Evolutionary conservation across 2,888 invertebrate genomes (phyloP).

Genomic region (Cantharis rustica): DNA sequence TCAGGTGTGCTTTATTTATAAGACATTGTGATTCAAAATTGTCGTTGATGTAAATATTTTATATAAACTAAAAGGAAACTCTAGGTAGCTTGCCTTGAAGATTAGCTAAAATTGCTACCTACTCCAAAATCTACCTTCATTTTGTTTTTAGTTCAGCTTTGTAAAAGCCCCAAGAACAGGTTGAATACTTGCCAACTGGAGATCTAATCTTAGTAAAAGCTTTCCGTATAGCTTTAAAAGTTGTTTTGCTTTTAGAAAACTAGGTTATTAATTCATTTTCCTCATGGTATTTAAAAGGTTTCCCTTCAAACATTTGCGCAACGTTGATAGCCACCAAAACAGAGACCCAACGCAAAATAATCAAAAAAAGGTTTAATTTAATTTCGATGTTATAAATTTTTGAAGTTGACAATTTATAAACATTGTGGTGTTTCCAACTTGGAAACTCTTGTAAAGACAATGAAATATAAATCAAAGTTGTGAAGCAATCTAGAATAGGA

Average conservation of each 20-base stretch:
- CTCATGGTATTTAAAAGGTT: not conserved
- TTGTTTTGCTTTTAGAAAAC: slow-evolving; percentile 1
- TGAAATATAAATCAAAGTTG: slow-evolving; percentile 32
- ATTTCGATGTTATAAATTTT: slow-evolving; percentile 1
- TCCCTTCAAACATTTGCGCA: not conserved
- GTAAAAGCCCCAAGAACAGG: slow-evolving; percentile 18
- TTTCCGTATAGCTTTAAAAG: slow-evolving; percentile 11
- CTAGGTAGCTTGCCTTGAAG: slow-evolving; percentile 20
- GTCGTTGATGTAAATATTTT: slow-evolving; percentile 22
- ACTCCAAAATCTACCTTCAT: slow-evolving; percentile 21
- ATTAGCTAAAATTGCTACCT: slow-evolving; percentile 16
- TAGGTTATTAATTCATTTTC: not conserved
- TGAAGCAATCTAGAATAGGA: slow-evolving; percentile 29
- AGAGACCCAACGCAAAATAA: not conserved
- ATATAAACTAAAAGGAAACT: slow-evolving; percentile 24
- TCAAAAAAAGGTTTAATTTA: not conserved
- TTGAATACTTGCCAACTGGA: slow-evolving; percentile 22
- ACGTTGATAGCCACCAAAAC: not conserved
- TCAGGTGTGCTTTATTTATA: not conserved
- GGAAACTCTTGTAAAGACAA: slow-evolving; percentile 22
- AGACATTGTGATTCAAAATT: not conserved
- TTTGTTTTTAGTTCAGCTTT: slow-evolving; percentile 22
- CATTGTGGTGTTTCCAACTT: slow-evolving; percentile 12
- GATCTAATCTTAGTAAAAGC: slow-evolving; percentile 25
- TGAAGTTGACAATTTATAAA: slow-evolving; percentile 12